A percentile compares a stretch with the other conserved stretches of the same genome.
Conservation (phyloP, 2,888 invertebrate genomes). For the Nephrotoma flavescens region DNA sequence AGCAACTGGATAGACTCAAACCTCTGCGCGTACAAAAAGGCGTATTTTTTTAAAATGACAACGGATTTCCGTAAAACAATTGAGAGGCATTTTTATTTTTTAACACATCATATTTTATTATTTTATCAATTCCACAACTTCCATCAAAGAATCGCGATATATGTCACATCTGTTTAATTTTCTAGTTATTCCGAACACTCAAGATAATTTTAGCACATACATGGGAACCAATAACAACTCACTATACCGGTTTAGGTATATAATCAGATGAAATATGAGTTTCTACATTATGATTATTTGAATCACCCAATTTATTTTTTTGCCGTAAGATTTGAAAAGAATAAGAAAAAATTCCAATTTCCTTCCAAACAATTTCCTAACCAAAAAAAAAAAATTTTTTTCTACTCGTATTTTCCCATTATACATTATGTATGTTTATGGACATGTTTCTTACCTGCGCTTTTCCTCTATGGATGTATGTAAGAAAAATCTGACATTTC, state of each 20-base stretch:
- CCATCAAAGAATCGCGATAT: neutral
- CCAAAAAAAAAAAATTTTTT: neutral
- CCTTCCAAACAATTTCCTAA: neutral
- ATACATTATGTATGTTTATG: neutral
- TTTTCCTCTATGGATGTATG: neutral
- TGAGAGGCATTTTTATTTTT: no score
- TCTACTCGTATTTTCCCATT: neutral
- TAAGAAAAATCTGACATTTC: neutral
- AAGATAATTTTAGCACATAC: neutral
- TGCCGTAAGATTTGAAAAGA: neutral
- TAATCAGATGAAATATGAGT: neutral
- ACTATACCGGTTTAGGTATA: neutral
- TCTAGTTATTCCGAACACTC: neutral
- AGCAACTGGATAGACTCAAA: no score
- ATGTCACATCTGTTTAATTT: neutral
- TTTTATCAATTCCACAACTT: neutral
- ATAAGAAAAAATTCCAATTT: neutral
- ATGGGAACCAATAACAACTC: neutral
- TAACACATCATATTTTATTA: no score
- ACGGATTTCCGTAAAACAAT: no score
- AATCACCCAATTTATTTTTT: neutral
- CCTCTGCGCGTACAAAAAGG: no score
- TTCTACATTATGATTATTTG: neutral
- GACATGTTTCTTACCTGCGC: neutral
- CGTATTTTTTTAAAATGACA: no score